phyloP scores from a whole-genome alignment of 2,797 vertebrate genomes.

The Tolypeutes matacus region DNA sequence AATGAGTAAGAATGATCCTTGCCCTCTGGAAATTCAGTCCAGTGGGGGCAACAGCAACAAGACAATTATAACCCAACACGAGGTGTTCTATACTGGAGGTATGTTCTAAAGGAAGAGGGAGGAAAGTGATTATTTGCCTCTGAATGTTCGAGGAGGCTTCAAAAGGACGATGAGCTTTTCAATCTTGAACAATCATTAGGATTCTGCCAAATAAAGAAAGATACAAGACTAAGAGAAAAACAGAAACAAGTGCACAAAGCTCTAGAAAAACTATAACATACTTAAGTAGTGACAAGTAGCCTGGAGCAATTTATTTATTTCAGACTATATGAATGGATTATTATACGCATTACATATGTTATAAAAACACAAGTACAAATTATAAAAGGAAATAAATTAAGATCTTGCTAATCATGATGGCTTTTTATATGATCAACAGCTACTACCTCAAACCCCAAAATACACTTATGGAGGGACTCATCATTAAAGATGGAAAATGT shows the following conservation, averaged over 20 bases:
- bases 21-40: background rate
- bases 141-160: background rate
- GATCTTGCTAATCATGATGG: background rate
- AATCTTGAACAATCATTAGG: background rate
- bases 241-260: background rate
- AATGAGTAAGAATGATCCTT: background rate
- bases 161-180: background rate
- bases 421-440: background rate
- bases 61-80: background rate
- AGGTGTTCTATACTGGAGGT: background rate
- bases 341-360: background rate
- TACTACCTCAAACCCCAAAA: background rate
- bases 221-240: conserved; percentile 13
- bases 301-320: background rate
- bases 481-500: background rate
- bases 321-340: background rate
- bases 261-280: background rate
- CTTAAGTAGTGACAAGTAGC: background rate
- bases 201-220: conserved; percentile 5
- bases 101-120: background rate
- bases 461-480: background rate
- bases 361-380: background rate
- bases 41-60: background rate
- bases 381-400: conserved; percentile 12
- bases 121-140: background rate